Evolutionary conservation across 2,888 invertebrate genomes (phyloP).

Genomic region (Melieria omissa): DNA sequence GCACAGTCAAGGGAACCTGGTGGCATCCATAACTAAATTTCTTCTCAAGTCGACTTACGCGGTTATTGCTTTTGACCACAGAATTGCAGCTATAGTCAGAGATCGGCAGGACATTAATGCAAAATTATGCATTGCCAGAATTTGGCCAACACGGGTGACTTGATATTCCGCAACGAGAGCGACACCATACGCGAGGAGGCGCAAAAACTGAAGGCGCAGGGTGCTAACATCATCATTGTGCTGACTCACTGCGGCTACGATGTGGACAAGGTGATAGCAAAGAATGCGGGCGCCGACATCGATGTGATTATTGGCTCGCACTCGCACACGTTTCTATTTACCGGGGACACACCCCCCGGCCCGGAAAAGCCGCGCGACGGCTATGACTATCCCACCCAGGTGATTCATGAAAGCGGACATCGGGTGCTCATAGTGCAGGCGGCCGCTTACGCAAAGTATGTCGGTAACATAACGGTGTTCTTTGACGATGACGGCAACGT

Average conservation of each 20-base stretch:
- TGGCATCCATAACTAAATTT: too few species aligned
- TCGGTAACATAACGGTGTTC: slow-evolving; percentile 79
- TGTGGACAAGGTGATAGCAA: slow-evolving; percentile 76
- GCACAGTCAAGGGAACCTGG: too few species aligned
- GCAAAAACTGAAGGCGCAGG: slow-evolving; percentile 70
- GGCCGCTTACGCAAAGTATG: slow-evolving; percentile 78
- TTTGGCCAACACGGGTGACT: slow-evolving; percentile 73
- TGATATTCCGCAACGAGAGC: slow-evolving; percentile 78
- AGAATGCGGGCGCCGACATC: slow-evolving; percentile 73
- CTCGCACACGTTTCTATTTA: slow-evolving; percentile 82
- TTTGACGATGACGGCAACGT: slow-evolving; percentile 78
- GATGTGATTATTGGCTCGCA: slow-evolving; percentile 90
- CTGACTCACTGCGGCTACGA: slow-evolving; percentile 85
- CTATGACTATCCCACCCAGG: slow-evolving; percentile 74
- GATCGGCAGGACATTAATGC: too few species aligned
- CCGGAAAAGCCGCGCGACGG: slow-evolving; percentile 71
- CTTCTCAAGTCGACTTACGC: too few species aligned
- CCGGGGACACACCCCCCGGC: slow-evolving; percentile 70
- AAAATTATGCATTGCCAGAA: slow-evolving; percentile 66
- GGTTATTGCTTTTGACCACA: too few species aligned
- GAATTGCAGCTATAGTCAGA: too few species aligned
- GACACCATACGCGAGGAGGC: slow-evolving; percentile 76
- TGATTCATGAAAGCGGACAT: slow-evolving; percentile 70
- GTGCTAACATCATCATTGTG: slow-evolving; percentile 82
- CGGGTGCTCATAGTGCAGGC: slow-evolving; percentile 76